Conservation (phyloP, 2,888 invertebrate species). For the Holacanthella duospinosa region DNA sequence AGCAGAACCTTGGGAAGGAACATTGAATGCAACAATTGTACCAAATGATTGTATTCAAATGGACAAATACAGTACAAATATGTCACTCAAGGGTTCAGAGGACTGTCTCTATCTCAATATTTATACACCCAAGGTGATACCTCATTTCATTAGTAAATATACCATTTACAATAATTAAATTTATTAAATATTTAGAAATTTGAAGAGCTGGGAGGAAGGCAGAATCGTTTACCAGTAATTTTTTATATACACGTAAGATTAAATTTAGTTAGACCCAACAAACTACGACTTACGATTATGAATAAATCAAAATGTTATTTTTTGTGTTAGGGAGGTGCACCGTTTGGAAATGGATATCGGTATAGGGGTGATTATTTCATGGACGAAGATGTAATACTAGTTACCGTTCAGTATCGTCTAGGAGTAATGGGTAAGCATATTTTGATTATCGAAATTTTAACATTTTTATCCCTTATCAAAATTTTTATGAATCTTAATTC, state of each 20-base stretch:
- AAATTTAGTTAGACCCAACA: too few relatives aligned
- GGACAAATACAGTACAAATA: constrained; percentile 12
- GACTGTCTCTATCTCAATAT: constrained; percentile 28
- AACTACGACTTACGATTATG: too few relatives aligned
- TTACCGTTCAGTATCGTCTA: constrained; percentile 7
- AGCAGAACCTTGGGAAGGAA: too few relatives aligned
- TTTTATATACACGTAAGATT: constrained; percentile 9
- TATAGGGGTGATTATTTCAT: constrained; percentile 13
- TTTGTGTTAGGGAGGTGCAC: constrained; percentile 12
- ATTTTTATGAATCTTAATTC: too few relatives aligned
- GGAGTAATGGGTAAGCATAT: constrained; percentile 5
- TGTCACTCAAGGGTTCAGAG: constrained; percentile 15
- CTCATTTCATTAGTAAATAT: too few relatives aligned
- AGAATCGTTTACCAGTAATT: constrained; percentile 2
- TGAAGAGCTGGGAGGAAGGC: neutral
- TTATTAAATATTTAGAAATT: constrained; percentile 1
- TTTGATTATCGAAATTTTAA: too few relatives aligned
- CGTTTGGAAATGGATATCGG: constrained; percentile 7
- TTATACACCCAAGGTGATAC: constrained; percentile 21
- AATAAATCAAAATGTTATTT: too few relatives aligned
- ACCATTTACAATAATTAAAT: neutral
- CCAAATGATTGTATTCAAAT: constrained; percentile 23
- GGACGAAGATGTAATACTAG: constrained; percentile 14
- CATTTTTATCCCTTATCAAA: too few relatives aligned
- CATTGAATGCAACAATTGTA: constrained; percentile 17